Evolutionary conservation across 2,113 vertebrate genomes (phyloP).

Genomic region (Athene cunicularia): DNA sequence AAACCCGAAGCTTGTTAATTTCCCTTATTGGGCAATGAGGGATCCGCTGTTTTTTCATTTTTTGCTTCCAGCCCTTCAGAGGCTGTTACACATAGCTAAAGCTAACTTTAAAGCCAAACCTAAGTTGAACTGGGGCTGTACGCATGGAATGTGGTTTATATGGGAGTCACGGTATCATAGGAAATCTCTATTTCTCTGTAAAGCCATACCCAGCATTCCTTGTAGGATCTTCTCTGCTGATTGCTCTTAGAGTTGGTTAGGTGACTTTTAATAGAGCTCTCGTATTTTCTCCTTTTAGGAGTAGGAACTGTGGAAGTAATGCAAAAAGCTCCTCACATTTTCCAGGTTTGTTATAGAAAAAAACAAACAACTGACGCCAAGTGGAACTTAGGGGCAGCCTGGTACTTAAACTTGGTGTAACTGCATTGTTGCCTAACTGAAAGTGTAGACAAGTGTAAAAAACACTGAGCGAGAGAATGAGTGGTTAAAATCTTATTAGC

Average conservation of each 20-base stretch:
- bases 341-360: neutral
- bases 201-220: neutral
- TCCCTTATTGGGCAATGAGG: neutral
- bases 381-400: neutral
- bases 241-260: neutral
- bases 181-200: neutral
- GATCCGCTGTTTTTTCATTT: neutral
- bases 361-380: accelerated
- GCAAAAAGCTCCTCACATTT: neutral
- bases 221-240: neutral
- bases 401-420: neutral
- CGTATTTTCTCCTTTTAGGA: neutral
- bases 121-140: neutral
- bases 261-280: neutral
- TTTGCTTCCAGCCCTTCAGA: neutral
- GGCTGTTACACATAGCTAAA: neutral
- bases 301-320: neutral
- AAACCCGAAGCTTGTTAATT: neutral
- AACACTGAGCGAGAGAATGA: neutral
- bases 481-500: neutral
- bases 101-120: neutral
- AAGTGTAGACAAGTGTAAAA: neutral
- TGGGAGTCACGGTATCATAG: neutral
- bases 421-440: neutral
- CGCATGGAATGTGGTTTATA: neutral